Conservation (phyloP, 2,888 invertebrate species). For the Amphiduros pacificus region DNA sequence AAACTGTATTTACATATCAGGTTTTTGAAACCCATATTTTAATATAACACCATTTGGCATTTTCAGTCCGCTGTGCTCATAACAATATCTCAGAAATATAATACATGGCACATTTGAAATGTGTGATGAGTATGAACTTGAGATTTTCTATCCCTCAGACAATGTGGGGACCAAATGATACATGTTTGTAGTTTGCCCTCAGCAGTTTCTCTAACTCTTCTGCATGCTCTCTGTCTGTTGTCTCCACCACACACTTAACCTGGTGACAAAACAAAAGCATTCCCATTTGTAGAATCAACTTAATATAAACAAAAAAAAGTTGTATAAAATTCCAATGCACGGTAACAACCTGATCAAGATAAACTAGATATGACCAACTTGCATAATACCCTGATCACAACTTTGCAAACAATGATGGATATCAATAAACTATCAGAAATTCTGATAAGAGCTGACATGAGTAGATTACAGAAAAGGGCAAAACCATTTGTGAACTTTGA, state of each 20-base stretch:
- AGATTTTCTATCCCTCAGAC: neutral
- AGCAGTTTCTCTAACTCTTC: conserved; percentile 63
- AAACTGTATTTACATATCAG: too few relatives aligned
- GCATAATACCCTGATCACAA: neutral
- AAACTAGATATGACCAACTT: neutral
- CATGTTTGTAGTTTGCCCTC: conserved; percentile 39
- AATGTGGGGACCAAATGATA: conserved; percentile 31
- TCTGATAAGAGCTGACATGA: neutral
- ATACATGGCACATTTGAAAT: too few relatives aligned
- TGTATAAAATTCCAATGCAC: too few relatives aligned
- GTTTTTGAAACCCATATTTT: too few relatives aligned
- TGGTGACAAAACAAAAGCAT: conserved; percentile 59
- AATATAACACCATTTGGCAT: too few relatives aligned
- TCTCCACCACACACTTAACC: conserved; percentile 90
- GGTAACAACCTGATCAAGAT: too few relatives aligned
- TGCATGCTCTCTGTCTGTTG: conserved; percentile 79
- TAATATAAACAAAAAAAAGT: too few relatives aligned
- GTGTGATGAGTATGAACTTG: neutral
- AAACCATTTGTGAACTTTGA: too few relatives aligned
- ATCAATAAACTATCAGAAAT: neutral
- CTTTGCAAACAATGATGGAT: neutral
- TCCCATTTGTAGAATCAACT: too few relatives aligned
- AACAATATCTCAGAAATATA: too few relatives aligned
- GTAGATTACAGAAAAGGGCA: neutral
- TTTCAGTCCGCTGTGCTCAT: too few relatives aligned